Conservation (phyloP, 2,888 invertebrate species). For the Caenorhabditis uteleia region DNA sequence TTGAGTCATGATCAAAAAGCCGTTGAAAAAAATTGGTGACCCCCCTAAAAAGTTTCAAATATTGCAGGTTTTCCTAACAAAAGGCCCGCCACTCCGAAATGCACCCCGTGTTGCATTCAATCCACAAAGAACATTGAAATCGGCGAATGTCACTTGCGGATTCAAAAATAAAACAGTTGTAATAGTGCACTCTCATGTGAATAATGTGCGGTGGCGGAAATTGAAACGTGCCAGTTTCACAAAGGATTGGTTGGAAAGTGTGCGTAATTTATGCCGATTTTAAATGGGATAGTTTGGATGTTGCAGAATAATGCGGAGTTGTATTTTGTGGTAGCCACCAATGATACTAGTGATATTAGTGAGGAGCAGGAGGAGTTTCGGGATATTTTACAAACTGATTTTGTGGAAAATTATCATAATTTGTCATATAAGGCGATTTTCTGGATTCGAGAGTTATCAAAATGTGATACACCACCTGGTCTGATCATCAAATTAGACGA, state of each 20-base stretch:
- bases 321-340: constrained; percentile 19
- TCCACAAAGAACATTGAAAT: constrained; percentile 3
- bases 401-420: constrained; percentile 46
- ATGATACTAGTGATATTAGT: constrained; percentile 1
- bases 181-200: constrained; percentile 27
- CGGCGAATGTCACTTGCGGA: constrained; percentile 15
- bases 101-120: constrained; percentile 4
- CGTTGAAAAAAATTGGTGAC: neutral
- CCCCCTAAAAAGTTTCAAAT: neutral
- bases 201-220: constrained; percentile 6
- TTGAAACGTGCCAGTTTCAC: constrained; percentile 10
- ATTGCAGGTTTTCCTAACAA: constrained; percentile 29
- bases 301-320: constrained; percentile 26
- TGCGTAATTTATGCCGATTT: neutral
- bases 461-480: constrained; percentile 14
- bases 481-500: constrained; percentile 51
- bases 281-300: neutral
- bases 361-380: constrained; percentile 8
- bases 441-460: constrained; percentile 38
- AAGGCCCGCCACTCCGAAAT: constrained; percentile 20
- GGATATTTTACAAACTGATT: constrained; percentile 31
- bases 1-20: too few species aligned
- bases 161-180: constrained; percentile 22
- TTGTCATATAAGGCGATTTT: constrained; percentile 49
- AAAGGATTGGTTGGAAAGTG: constrained; percentile 20